Evolutionary conservation across 2,797 vertebrate genomes (phyloP), one percentile per base, ranked within the genome.

Genomic region (Austrolebias charrua): DNA sequence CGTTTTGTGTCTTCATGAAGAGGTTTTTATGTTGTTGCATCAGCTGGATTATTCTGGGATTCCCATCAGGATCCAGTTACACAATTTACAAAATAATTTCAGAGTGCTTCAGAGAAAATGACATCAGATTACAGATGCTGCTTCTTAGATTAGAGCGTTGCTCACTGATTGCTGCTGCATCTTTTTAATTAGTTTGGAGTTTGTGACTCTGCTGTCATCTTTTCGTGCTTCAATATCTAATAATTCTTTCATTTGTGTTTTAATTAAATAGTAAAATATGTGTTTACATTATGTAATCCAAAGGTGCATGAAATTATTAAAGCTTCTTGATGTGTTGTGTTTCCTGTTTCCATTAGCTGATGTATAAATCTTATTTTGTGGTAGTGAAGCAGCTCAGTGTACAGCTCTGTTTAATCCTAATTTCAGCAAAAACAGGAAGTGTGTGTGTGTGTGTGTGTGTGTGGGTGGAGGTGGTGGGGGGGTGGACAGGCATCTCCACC

Each of bases 151-250:
- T 20, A 47, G 45, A 60, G 42, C 67, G 55, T 16, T 52, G 19
- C 6, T 5, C 55, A 50, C 47, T 71, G 55, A 76, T 85, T 69
- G 70, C 66, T 80, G 70, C 60, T 72, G 69, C 60, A 78, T 81
- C 55, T 44, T 40, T 64, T 78, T 65, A 72, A 84, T 81, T 64
- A 63, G 63, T 48, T 64, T 69, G 24, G 60, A 16, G 29, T 63
- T 51, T 66, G 44, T 62, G 19, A 66, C 55, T 66, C n/a, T 51
- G 16, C 51, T 74, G 15, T 71, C 60, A 72, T 67, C 45, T 63
- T 73, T 62, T 76, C 46, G 29, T 70, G 55, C 57, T 49, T 14
- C 3, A 52, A 12, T 24, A 6, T 43, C 20, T 55, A 69, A 75
- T 33, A 24, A 53, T 53, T 19, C 20, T 24, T 9, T 42, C 70